A percentile compares a stretch with the other conserved stretches of the same genome.
Evolutionary conservation across 2,797 vertebrate genomes (phyloP).

Genomic region (Anolis apletophallus): DNA sequence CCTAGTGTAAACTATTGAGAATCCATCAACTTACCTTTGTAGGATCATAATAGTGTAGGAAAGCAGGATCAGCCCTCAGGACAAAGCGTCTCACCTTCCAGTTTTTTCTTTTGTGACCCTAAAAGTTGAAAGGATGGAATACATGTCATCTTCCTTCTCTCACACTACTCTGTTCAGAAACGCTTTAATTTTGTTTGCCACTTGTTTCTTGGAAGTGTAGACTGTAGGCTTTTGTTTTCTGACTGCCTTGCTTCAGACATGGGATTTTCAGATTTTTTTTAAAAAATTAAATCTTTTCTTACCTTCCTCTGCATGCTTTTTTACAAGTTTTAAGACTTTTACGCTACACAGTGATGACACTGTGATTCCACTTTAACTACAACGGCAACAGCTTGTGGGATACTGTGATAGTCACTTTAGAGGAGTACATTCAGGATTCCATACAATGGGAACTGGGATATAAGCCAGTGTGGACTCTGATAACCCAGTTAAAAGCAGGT

Average conservation of each 20-base stretch:
- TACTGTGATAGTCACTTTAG: no score
- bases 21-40: slow-evolving; percentile 82
- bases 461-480: no score
- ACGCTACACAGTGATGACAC: no score
- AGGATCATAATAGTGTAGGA: slow-evolving; percentile 94
- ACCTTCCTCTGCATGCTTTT: background rate
- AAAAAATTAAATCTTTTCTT: no score
- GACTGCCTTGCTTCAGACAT: background rate
- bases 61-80: slow-evolving; percentile 90
- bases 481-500: no score
- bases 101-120: slow-evolving; percentile 97
- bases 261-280: background rate
- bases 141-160: slow-evolving; percentile 10
- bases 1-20: background rate
- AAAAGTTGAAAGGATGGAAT: slow-evolving; percentile 34
- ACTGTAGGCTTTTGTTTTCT: background rate
- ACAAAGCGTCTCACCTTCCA: slow-evolving; percentile 97
- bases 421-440: no score
- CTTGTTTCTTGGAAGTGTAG: background rate
- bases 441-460: no score
- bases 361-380: no score
- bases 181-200: background rate
- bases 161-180: background rate
- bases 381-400: no score
- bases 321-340: background rate